Evolutionary conservation across 2,797 vertebrate genomes (phyloP), one percentile per base, ranked within the genome.

Genomic region (Cygnus olor): DNA sequence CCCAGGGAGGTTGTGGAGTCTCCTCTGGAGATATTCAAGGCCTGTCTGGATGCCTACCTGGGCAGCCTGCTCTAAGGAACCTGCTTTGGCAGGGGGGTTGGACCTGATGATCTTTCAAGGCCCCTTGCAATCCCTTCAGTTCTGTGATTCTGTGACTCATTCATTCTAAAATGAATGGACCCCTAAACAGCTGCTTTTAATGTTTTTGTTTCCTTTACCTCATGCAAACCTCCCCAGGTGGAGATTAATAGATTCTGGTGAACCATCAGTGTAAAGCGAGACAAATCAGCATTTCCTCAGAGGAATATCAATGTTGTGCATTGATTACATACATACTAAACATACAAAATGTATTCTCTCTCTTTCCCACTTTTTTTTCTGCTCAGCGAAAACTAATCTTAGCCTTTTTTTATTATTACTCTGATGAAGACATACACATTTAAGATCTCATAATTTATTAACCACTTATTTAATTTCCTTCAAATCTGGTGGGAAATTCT

Each of bases 371-470:
- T 24, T 45, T 28, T n/a, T 80, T 85, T 93, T 53, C 70, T 82
- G 9, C 25, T 80, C 40, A 78, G n/a, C 2, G 53, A 79, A 68
- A 45, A 2, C 34, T 93, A 82, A 60, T n/a, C 32, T 77, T 81
- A 58, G 4, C 6, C 5, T 27, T 42, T 84, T 90, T 78, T 64
- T 71, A 25, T 69, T 85, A 51, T 85, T 64, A 70, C 82, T 94
- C 45, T 79, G 36, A 90, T 89, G 36, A 87, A 92, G 68, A 68
- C 28, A 84, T 76, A 53, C 83, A 74, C 64, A 74, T 90, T 95
- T 90, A 90, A 81, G 36, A 45, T n/a, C n/a, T 94, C 64, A 89
- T 95, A 7, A 95, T 70, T 95, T 95, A 90, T 93, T 95, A 93
- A 95, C 14, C 2, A 15, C 30, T 38, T 87, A 36, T 74, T 93